These are phyloP conservation scores for Drosophila lacteicornis DNA, from an alignment of 1,140 invertebrate genomes.

Conservation along the genomic window DNA sequence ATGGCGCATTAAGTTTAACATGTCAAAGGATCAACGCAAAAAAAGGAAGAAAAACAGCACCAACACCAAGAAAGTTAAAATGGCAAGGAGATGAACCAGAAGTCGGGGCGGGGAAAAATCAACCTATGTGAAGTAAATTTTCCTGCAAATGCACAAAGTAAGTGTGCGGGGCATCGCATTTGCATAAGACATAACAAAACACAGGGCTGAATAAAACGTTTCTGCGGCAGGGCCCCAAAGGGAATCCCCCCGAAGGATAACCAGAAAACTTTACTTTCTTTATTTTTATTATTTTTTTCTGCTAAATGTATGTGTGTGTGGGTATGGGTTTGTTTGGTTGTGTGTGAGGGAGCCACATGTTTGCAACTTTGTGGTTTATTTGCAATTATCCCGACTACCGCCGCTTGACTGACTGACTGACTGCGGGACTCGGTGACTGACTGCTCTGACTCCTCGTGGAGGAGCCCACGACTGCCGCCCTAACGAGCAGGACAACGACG, in stretches of 20 bases:
- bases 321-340: constrained; percentile 20
- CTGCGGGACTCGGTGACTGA: constrained; percentile 17
- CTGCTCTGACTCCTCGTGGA: constrained; percentile 14
- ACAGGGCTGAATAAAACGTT: constrained; percentile 65
- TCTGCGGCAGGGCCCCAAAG: constrained; percentile 40
- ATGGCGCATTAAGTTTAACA: constrained; percentile 78
- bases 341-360: constrained; percentile 62
- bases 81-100: constrained; percentile 34
- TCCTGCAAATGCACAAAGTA: constrained; percentile 60
- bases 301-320: constrained; percentile 53
- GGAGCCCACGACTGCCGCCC: constrained; percentile 17
- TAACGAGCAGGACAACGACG: constrained; percentile 60
- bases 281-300: constrained; percentile 31
- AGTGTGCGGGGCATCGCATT: constrained; percentile 51
- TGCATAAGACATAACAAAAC: constrained; percentile 75
- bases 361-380: constrained; percentile 82
- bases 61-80: constrained; percentile 33
- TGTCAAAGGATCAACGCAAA: constrained; percentile 78
- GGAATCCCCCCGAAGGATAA: constrained; percentile 34
- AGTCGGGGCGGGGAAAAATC: constrained; percentile 46
- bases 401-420: constrained; percentile 40
- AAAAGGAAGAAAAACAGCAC: constrained; percentile 18
- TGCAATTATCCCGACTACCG: constrained; percentile 73
- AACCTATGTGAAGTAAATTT: constrained; percentile 67
- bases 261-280: constrained; percentile 53